Evolutionary conservation across 2,797 vertebrate genomes (phyloP), one percentile per base, ranked within the genome.

Genomic region (Mionectes olivaceus): DNA sequence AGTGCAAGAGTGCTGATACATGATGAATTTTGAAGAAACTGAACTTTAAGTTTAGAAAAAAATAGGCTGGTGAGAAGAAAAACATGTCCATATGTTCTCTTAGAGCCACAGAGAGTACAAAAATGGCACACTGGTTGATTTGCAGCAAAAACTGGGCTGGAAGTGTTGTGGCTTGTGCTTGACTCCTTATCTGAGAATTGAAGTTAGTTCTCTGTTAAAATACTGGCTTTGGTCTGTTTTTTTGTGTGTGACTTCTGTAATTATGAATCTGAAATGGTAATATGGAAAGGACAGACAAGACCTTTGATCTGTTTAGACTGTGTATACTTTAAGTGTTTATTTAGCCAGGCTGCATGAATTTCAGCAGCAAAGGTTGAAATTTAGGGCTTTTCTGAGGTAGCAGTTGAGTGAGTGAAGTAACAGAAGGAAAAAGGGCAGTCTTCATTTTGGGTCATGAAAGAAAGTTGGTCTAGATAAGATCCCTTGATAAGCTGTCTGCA

Each of bases 371-470:
- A 46, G 57, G 33, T 15, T 70, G 33, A 55, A 83, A 63, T 80
- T n/a, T 47, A 74, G 33, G 49, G 43, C 1, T 87, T 70, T 75
- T 75, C 39, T 10, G 32, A 28, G 13, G 35, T 59, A 50, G 33
- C 16, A 25, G 22, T n/a, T 69, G 44, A 75, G 33, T 47, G 37
- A 6, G 12, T 86, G 35, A 80, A 90, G n/a, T 41, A 43, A 56
- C n/a, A 64, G 57, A 78, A 83, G 27, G 23, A 23, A 63, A 70
- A 78, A 32, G 11, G 19, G 14, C 13, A 30, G 10, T 32, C 28
- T 64, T 67, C 0, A 0, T 63, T 87, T 67, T 4, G 5, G 28
- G 17, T 55, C 13, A 1, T 7, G 19, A 50, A 50, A 47, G 10
- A n/a, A 74, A 52, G 13, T 33, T 16, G 15, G 33, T 55, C 23